Evolutionary conservation across 2,113 vertebrate species (phyloP).

Genomic region (Corythoichthys haematopterus): DNA sequence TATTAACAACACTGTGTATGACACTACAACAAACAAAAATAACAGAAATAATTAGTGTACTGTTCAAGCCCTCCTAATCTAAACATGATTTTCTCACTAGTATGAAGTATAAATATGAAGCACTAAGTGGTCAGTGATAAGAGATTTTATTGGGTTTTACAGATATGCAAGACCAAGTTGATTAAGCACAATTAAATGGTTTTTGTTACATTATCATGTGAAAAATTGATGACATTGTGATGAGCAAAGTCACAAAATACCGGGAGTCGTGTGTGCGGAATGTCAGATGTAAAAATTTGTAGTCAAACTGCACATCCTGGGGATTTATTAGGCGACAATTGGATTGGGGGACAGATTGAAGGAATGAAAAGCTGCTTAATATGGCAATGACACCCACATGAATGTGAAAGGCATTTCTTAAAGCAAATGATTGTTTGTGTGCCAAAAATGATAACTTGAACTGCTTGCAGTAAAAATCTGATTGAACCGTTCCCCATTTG

Average conservation of each 20-base stretch:
- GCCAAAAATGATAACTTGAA: conserved; percentile 15
- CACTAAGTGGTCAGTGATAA: neutral
- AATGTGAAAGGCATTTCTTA: conserved; percentile 12
- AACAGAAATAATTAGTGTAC: neutral
- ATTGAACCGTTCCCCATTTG: conserved; percentile 4
- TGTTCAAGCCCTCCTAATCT: neutral
- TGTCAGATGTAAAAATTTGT: neutral
- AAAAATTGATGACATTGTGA: neutral
- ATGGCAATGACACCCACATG: conserved; percentile 3
- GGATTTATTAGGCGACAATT: neutral
- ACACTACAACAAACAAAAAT: neutral
- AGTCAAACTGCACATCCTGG: neutral
- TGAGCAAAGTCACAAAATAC: conserved; percentile 2
- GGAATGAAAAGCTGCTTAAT: conserved; percentile 12
- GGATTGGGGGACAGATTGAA: conserved; percentile 5
- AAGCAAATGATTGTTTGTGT: conserved; percentile 6
- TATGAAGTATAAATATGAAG: neutral
- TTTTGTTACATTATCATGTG: neutral
- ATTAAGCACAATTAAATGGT: neutral
- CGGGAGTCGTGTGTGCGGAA: neutral
- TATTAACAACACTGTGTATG: too few species aligned
- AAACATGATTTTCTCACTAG: neutral
- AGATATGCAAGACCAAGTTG: neutral
- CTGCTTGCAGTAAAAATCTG: conserved; percentile 5
- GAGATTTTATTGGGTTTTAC: neutral